phyloP scores from a whole-genome alignment of 2,797 vertebrate species.

The Sebastes ruberrimus region DNA sequence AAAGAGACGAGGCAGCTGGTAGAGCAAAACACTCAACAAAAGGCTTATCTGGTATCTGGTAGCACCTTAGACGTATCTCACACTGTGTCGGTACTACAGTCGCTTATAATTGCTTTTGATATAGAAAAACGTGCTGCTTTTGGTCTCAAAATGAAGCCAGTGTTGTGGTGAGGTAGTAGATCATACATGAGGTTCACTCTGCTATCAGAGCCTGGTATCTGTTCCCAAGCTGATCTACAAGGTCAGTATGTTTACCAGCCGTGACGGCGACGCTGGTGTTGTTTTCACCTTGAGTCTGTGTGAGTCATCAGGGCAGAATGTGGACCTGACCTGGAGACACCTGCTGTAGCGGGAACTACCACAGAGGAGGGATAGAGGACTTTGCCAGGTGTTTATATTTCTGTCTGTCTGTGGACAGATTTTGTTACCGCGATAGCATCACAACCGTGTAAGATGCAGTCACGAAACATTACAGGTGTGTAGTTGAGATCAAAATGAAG shows the following conservation, averaged over 20 bases:
- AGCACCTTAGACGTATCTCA: neutral
- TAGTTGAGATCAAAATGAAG: too few relatives aligned
- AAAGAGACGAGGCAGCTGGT: neutral
- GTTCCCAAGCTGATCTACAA: neutral
- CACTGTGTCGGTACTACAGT: neutral
- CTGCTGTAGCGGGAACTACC: neutral
- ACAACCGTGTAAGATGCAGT: too few relatives aligned
- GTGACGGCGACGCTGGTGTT: neutral
- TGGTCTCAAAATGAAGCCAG: fast-evolving
- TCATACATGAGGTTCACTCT: neutral
- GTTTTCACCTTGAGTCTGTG: neutral
- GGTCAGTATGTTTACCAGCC: neutral
- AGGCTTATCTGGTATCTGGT: neutral
- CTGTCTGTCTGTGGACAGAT: too few relatives aligned
- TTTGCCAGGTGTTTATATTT: too few relatives aligned
- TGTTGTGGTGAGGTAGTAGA: neutral
- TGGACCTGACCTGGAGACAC: neutral
- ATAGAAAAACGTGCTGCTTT: neutral
- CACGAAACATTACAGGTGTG: too few relatives aligned
- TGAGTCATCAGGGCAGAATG: neutral
- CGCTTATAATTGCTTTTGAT: neutral
- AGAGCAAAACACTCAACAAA: constrained; percentile 3
- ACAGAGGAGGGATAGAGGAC: too few relatives aligned
- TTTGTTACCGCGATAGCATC: too few relatives aligned
- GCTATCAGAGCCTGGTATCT: neutral